Evolutionary conservation across 1,140 invertebrate species (phyloP), one percentile per base, ranked within the genome.

Genomic region (Diploscapter pachys): DNA sequence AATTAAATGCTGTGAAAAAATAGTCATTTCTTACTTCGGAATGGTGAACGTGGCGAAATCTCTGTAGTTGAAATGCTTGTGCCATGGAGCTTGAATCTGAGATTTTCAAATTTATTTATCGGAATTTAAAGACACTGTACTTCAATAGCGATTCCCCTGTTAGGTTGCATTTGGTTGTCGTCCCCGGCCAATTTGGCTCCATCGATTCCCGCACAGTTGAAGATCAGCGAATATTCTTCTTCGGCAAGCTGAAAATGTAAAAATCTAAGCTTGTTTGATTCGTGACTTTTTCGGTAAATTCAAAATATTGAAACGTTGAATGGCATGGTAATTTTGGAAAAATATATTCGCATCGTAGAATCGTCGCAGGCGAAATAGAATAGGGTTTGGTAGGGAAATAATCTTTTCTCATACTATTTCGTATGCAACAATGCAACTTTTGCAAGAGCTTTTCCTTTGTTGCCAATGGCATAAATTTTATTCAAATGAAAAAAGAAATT

Each of bases 41-140:
- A 84, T 85, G 5, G 82, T 80, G 72, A 84, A 82, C 5, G 81
- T 82, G 5, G 55, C 53, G 13, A 83, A 78, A 68, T 84, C 82
- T 56, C 76, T 64, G 72, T 85, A 84, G 67, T 79, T 79, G 71
- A 84, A 84, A 52, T 85, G 83, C 53, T 73, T 79, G 53, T 81
- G 80, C 80, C 80, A 79, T n/a, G 77, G 69, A 13, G 77, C 77
- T 31, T 80, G 59, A 51, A 81, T 64, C 64, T 79, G 31, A 9
- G 64, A 50, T 61, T 9, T n/a, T 6, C 54, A 31, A 6, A 13
- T 75, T 11, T 49, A 5, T 48, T 31, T 53, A 63, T 55, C 6
- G 6, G 11, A 49, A 56, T 66, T 67, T 51, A 3, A 81, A 80
- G 62, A 81, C 11, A 51, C 31, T 74, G 53, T 62, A 78, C 64